Evolutionary conservation across 2,113 vertebrate species (phyloP).

Genomic region (Symphodus melops): DNA sequence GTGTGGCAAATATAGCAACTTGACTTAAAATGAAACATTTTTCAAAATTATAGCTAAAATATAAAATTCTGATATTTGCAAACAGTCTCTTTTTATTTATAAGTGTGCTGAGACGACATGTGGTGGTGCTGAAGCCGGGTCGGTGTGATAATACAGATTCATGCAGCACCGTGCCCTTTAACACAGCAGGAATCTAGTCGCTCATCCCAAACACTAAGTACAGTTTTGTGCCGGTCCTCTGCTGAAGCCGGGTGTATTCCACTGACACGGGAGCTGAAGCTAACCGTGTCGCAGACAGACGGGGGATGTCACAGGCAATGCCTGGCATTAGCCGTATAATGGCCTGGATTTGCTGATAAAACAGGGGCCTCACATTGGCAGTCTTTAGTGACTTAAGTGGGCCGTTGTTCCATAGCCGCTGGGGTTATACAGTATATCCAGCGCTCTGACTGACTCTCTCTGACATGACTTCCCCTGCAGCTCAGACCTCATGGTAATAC

Average conservation of each 20-base stretch:
- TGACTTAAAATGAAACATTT: too few species aligned
- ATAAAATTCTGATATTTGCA: too few species aligned
- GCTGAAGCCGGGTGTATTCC: conserved; percentile 46
- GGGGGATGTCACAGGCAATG: conserved; percentile 77
- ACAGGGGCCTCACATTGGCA: conserved; percentile 71
- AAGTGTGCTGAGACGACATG: too few species aligned
- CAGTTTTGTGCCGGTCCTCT: conserved; percentile 21
- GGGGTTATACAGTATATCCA: conserved; percentile 68
- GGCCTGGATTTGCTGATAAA: conserved; percentile 82
- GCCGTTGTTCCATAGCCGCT: conserved; percentile 68
- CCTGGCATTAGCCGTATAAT: conserved; percentile 79
- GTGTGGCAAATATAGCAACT: too few species aligned
- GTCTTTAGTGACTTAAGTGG: conserved; percentile 78
- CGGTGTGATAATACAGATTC: too few species aligned
- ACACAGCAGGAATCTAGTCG: conserved; percentile 13
- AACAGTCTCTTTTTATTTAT: too few species aligned
- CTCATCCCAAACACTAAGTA: conserved; percentile 16
- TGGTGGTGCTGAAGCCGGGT: too few species aligned
- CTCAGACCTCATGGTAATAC: conserved; percentile 9
- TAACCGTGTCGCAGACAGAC: conserved; percentile 66
- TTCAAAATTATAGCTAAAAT: too few species aligned
- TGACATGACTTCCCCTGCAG: conserved; percentile 19
- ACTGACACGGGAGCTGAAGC: conserved; percentile 66
- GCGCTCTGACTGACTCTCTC: conserved; percentile 22
- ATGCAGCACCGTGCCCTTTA: not conserved